A percentile compares a stretch with the other conserved stretches of the same genome.
phyloP scores from a whole-genome alignment of 2,113 vertebrate genomes.

The Tyto alba region DNA sequence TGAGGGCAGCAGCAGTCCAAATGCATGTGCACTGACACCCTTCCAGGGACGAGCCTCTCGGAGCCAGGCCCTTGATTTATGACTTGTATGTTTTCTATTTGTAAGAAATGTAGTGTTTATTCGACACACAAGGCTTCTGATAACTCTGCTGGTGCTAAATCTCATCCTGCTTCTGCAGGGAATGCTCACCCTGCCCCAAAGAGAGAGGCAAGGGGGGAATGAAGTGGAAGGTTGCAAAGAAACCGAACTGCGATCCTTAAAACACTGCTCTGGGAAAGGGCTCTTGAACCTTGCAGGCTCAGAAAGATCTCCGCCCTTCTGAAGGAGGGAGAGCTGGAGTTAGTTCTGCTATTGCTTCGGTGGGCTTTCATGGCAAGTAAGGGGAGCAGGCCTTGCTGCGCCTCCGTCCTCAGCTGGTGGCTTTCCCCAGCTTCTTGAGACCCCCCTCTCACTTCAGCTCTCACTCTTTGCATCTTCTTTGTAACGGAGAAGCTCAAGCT shows the following conservation, averaged over 20 bases:
- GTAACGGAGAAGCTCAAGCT: not conserved
- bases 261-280: not conserved
- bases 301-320: not conserved
- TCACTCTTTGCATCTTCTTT: not conserved
- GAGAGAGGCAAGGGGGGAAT: not conserved
- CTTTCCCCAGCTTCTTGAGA: not conserved
- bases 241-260: not conserved
- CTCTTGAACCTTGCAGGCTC: not conserved
- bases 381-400: not conserved
- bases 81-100: constrained; percentile 17
- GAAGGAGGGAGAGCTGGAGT: not conserved
- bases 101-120: constrained; percentile 4
- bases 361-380: not conserved
- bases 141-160: not conserved
- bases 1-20: constrained; percentile 48
- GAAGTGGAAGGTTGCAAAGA: not conserved
- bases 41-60: not conserved
- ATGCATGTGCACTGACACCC: constrained; percentile 4
- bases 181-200: not conserved
- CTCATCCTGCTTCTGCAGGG: not conserved
- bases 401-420: not conserved
- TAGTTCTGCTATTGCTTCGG: not conserved
- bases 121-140: not conserved
- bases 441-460: not conserved
- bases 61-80: not conserved